These are phyloP conservation scores for Natrix natrix DNA, from an alignment of 2,797 vertebrate species.

Conservation along the genomic window DNA sequence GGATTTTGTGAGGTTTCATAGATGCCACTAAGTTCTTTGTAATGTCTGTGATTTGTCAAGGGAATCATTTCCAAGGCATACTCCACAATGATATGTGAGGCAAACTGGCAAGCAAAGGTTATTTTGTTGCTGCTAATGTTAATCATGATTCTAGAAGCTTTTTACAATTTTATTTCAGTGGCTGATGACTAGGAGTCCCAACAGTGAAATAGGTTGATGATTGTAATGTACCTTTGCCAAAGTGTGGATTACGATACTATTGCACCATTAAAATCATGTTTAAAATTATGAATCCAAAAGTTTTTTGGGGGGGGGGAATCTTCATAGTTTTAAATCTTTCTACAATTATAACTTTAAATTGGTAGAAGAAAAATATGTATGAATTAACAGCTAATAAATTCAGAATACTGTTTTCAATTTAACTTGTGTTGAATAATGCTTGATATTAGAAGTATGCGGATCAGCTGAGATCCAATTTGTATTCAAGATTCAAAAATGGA, in stretches of 20 bases:
- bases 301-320: neutral
- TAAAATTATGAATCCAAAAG: neutral
- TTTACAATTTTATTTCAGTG: neutral
- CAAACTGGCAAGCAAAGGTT: neutral
- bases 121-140: neutral
- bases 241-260: neutral
- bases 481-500: neutral
- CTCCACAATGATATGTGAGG: conserved; percentile 5
- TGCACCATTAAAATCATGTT: neutral
- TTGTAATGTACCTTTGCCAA: neutral
- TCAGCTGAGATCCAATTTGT: neutral
- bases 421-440: neutral
- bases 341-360: neutral
- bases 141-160: conserved; percentile 14
- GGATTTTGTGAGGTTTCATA: conserved; percentile 23
- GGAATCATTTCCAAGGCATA: conserved; percentile 34
- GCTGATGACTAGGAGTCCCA: neutral
- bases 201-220: neutral
- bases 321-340: neutral
- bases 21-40: conserved; percentile 13
- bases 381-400: neutral
- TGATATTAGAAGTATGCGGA: neutral
- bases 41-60: neutral
- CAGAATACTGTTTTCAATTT: neutral
- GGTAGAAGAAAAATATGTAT: neutral